phyloP scores from a whole-genome alignment of 1,140 invertebrate genomes.

The Nixonia krombeini region DNA sequence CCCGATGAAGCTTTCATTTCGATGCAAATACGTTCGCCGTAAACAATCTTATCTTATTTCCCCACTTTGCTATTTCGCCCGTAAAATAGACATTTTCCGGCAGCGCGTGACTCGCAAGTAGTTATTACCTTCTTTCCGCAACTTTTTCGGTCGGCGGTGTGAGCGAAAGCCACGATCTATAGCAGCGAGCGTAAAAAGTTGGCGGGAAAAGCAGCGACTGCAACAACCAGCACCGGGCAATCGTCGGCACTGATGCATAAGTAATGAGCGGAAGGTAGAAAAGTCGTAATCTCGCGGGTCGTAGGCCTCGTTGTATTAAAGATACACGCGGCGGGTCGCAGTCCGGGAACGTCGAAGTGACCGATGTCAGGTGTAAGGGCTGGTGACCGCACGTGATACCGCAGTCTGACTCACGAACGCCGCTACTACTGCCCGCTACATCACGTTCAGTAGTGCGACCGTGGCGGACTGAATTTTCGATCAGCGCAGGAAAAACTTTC shows the following conservation, averaged over 20 bases:
- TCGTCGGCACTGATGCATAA: constrained; percentile 53
- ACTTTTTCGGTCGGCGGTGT: not conserved
- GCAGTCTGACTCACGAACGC: constrained; percentile 38
- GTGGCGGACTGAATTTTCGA: constrained; percentile 45
- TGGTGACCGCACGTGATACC: constrained; percentile 21
- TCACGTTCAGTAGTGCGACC: constrained; percentile 21
- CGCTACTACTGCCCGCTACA: constrained; percentile 30
- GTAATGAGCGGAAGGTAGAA: constrained; percentile 51
- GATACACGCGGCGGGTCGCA: constrained; percentile 37
- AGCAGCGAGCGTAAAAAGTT: constrained; percentile 27
- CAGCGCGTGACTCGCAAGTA: constrained; percentile 9
- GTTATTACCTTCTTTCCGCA: constrained; percentile 14
- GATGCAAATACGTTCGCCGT: no score
- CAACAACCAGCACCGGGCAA: constrained; percentile 5
- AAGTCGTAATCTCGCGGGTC: constrained; percentile 51
- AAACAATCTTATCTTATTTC: no score
- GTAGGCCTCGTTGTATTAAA: constrained; percentile 61
- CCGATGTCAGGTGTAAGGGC: constrained; percentile 28
- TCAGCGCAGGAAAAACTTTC: constrained; percentile 30
- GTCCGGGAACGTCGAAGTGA: constrained; percentile 15
- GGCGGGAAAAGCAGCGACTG: constrained; percentile 25
- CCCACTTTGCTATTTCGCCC: no score
- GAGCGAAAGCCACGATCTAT: constrained; percentile 33
- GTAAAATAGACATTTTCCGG: not conserved
- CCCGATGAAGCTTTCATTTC: no score